Conservation (phyloP, 2,888 invertebrate genomes). For the Synanthedon myopaeformis region DNA sequence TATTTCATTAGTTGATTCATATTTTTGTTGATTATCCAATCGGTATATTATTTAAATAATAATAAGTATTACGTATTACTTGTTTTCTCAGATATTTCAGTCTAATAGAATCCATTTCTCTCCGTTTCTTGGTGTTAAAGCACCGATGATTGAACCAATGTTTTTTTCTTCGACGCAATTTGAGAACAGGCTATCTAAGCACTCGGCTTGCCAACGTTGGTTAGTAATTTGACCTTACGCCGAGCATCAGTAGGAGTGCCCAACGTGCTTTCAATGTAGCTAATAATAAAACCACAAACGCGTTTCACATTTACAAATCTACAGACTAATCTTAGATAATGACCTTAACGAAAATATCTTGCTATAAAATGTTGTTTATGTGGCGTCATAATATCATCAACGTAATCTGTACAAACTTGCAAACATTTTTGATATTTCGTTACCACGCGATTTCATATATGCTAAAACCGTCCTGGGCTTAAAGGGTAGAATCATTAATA, state of each 20-base stretch:
- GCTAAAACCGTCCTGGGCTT: no score
- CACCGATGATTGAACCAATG: slow-evolving; percentile 37
- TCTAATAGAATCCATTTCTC: slow-evolving; percentile 11
- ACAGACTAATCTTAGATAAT: slow-evolving; percentile 31
- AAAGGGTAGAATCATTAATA: no score
- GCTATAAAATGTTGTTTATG: no score
- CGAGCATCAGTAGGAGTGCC: slow-evolving; percentile 49
- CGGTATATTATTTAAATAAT: no score
- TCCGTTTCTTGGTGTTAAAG: slow-evolving; percentile 15
- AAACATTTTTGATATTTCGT: no score
- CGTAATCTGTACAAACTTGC: no score
- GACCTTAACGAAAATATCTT: slow-evolving; percentile 18
- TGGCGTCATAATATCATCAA: no score
- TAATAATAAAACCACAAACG: slow-evolving; percentile 47
- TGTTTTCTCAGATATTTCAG: slow-evolving; percentile 1
- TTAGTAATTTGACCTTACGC: slow-evolving; percentile 57
- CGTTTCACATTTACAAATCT: slow-evolving; percentile 37
- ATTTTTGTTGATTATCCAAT: no score
- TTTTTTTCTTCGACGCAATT: slow-evolving; percentile 46
- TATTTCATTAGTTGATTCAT: no score
- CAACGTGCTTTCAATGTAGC: slow-evolving; percentile 44
- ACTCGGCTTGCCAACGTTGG: slow-evolving; percentile 28
- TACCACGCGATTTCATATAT: no score
- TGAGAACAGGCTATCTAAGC: slow-evolving; percentile 45
- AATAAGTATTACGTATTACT: neutral